phyloP scores from a whole-genome alignment of 2,113 vertebrate genomes.

The Uropsilus gracilis region DNA sequence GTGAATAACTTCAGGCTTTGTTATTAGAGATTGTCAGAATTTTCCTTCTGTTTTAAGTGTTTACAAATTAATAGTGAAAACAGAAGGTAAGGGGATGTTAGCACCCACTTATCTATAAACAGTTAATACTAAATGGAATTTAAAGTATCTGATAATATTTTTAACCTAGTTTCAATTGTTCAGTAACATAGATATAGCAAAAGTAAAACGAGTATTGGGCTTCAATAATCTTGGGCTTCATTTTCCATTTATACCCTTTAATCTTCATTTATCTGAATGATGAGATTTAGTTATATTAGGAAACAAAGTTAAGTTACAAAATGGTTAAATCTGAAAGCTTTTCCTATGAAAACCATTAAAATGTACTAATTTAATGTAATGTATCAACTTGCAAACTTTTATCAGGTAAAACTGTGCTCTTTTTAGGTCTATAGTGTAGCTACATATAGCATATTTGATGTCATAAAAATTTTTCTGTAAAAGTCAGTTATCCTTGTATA shows the following conservation, averaged over 20 bases:
- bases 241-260: background rate
- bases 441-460: background rate
- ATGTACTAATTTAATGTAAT: slow-evolving; percentile 10
- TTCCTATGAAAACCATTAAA: slow-evolving; percentile 25
- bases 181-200: slow-evolving; percentile 30
- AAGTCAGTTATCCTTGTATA: background rate
- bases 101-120: background rate
- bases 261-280: slow-evolving; percentile 45
- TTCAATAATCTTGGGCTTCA: background rate
- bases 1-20: background rate
- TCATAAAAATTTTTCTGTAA: background rate
- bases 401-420: background rate
- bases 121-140: background rate
- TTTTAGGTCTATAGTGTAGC: background rate
- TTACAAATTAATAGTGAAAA: background rate
- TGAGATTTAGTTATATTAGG: background rate
- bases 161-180: slow-evolving; percentile 11
- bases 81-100: background rate
- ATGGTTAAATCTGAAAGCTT: background rate
- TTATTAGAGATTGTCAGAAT: background rate
- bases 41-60: slow-evolving; percentile 38
- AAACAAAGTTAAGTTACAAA: slow-evolving; percentile 28
- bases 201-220: background rate
- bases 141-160: background rate
- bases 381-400: background rate